These are phyloP conservation scores for Aurelia sp. DNA, from an alignment of 30 jellyfish, hydroid and myxozoan genomes.

Conservation along the genomic window DNA sequence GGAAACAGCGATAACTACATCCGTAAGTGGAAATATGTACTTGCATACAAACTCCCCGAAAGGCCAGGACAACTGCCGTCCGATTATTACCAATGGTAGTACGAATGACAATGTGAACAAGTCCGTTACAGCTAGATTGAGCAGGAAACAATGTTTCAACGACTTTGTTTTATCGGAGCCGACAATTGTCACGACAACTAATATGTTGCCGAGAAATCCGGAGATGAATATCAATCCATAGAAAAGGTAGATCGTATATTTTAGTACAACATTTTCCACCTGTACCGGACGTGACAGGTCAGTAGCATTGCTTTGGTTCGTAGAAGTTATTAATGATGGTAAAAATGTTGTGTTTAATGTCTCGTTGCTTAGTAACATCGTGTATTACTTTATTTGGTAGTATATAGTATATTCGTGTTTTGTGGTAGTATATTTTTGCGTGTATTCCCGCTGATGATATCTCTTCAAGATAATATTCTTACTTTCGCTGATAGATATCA, in stretches of 20 bases:
- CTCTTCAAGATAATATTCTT: too few species aligned
- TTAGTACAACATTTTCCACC: not conserved
- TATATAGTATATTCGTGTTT: too few species aligned
- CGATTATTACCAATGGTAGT: conserved; percentile 62
- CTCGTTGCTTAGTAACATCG: too few species aligned
- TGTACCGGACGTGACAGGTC: too few species aligned
- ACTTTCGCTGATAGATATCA: too few species aligned
- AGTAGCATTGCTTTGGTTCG: too few species aligned
- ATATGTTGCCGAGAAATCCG: conserved; percentile 82
- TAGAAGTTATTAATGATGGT: too few species aligned
- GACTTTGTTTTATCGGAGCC: conserved; percentile 69
- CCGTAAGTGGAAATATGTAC: conserved; percentile 76
- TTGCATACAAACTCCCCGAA: conserved; percentile 88
- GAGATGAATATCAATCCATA: conserved; percentile 66
- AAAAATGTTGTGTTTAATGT: too few species aligned
- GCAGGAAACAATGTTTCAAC: conserved; percentile 78
- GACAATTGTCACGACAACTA: conserved; percentile 67
- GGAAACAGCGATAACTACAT: conserved; percentile 87
- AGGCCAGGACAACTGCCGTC: conserved; percentile 82
- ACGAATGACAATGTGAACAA: conserved; percentile 53
- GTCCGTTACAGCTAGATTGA: conserved; percentile 89
- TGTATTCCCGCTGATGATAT: too few species aligned
- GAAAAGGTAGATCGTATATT: conserved; percentile 8
- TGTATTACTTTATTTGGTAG: too few species aligned
- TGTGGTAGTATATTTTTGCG: too few species aligned